These are phyloP conservation scores for Drosophila fuyamai DNA, from an alignment of 1,140 invertebrate species.

Conservation along the genomic window DNA sequence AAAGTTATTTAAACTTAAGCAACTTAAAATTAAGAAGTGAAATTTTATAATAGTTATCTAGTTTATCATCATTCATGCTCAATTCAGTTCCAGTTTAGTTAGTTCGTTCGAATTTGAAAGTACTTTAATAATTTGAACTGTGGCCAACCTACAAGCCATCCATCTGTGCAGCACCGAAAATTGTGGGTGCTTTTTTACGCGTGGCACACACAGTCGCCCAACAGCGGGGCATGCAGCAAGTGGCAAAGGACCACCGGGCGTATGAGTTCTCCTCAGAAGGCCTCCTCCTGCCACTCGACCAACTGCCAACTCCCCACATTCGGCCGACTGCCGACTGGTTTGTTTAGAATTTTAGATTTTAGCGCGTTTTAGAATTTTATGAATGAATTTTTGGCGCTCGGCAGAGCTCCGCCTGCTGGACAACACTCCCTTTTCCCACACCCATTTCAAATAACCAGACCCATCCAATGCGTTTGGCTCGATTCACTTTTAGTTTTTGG, in stretches of 20 bases:
- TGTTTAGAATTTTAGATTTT: slow-evolving; percentile 84
- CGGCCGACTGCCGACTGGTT: slow-evolving; percentile 44
- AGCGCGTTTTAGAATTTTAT: slow-evolving; percentile 83
- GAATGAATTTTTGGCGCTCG: slow-evolving; percentile 78
- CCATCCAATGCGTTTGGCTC: slow-evolving; percentile 35
- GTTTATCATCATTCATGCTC: too few species aligned
- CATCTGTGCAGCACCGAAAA: slow-evolving; percentile 10
- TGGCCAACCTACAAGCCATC: slow-evolving; percentile 1
- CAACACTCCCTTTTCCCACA: neutral
- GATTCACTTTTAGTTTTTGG: slow-evolving; percentile 80
- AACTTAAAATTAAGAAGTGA: too few species aligned
- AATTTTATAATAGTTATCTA: too few species aligned
- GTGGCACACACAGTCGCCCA: slow-evolving; percentile 19
- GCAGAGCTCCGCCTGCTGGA: slow-evolving; percentile 12
- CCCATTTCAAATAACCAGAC: neutral
- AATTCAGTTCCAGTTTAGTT: too few species aligned
- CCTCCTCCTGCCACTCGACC: slow-evolving; percentile 7
- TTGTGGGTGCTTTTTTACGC: slow-evolving; percentile 50
- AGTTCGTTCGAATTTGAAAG: neutral
- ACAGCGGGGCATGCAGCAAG: slow-evolving; percentile 19
- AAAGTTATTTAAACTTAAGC: too few species aligned
- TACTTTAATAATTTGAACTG: neutral
- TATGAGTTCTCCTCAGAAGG: slow-evolving; percentile 22
- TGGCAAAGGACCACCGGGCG: slow-evolving; percentile 17
- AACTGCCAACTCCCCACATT: slow-evolving; percentile 17